Evolutionary conservation across 2,113 vertebrate genomes (phyloP), one percentile per base, ranked within the genome.

Genomic region (Stigmatopora argus): DNA sequence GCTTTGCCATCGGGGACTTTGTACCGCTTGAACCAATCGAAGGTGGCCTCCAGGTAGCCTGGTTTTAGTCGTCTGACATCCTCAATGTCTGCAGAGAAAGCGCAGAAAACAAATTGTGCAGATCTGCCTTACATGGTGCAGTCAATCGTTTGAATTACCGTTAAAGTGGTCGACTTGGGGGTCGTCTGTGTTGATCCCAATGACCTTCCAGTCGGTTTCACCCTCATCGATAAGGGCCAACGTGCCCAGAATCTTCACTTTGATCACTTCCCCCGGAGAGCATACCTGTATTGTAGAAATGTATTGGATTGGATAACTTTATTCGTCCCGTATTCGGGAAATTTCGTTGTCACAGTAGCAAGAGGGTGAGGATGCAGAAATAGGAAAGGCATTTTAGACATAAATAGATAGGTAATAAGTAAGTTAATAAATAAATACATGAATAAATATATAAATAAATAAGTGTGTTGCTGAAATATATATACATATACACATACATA

Each of bases 1-100:
- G 93, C 93, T 81, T 98, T 98, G 68, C 95, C 96, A 34, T 99
- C 95, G n/a, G 96, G 96, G n/a, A 98, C 83, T 89, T 99, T 99
- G 81, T 98, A 99, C 67, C 88, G 85, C 74, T 73, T 90, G 78
- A 96, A 93, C 97, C 97, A 99, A 60, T 96, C 92, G 55, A 93
- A 17, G 0, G 96, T 98, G 17, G 95, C 94, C 76, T 98, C 94
- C 48, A 99, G 89, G 75, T 98, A 95, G 45, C 94, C 86, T 0
- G 86, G 86, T 55, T 85, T 88, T 7, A 86, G 72, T 44, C 60
- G 64, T 41, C 72, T 81, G 14, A 88, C 85, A 8, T 88, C 86
- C 23, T 85, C 75, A 3, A 88, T 85, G 65, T 77, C 86, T 88
- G 77, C 13, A 61, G 51, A 18, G 38, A 44, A 2, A 57, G 51